Percentiles rank a stretch among this genome's conserved stretches.
phyloP scores from a whole-genome alignment of 2,113 vertebrate species.

The Austrofundulus limnaeus region DNA sequence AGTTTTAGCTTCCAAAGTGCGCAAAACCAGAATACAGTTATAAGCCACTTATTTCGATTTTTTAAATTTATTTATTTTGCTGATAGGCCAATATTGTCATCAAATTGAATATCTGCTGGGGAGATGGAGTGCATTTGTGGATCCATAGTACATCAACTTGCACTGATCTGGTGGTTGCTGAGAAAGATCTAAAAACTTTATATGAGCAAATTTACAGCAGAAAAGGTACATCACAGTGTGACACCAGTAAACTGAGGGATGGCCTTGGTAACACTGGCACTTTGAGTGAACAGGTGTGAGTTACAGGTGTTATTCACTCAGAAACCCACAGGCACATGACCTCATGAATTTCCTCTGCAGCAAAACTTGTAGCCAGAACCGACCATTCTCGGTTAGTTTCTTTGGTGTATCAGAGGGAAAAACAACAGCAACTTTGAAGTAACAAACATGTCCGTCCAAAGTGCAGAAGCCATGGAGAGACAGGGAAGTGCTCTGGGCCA shows the following conservation, averaged over 20 bases:
- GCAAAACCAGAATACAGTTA: too few species aligned
- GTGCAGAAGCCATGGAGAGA: conserved; percentile 41
- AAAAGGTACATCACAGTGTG: too few species aligned
- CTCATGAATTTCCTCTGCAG: background rate
- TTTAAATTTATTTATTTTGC: too few species aligned
- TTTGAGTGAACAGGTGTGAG: conserved; percentile 1
- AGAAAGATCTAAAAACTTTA: too few species aligned
- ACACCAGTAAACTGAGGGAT: background rate
- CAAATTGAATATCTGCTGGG: too few species aligned
- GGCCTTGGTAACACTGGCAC: background rate
- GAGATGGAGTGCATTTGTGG: background rate
- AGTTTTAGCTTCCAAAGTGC: too few species aligned
- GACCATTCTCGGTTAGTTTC: background rate
- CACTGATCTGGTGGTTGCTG: too few species aligned
- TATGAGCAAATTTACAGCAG: too few species aligned
- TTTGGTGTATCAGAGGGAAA: background rate
- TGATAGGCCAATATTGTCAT: too few species aligned
- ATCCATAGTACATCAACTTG: too few species aligned
- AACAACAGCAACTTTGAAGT: conserved; percentile 1
- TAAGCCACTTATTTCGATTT: too few species aligned
- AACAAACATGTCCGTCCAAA: conserved; percentile 6
- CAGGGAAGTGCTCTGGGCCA: conserved; percentile 46
- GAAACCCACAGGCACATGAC: background rate
- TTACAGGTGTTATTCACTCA: background rate
- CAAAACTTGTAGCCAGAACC: background rate